Conservation (phyloP, 2,797 vertebrate species). For the Graptemys geographica region DNA sequence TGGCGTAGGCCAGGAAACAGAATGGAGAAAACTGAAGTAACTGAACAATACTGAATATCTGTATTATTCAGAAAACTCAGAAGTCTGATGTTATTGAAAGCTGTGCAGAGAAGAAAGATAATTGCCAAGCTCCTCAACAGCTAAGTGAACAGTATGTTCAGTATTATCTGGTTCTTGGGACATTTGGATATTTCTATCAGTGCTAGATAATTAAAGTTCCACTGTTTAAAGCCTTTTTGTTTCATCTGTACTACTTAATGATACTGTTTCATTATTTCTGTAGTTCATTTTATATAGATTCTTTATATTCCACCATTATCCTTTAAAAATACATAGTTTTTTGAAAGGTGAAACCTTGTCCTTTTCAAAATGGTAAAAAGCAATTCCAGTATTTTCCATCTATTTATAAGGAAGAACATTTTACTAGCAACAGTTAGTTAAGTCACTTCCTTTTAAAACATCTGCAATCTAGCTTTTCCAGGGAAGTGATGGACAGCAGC, state of each 20-base stretch:
- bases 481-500: not conserved
- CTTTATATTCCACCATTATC: not conserved
- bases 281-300: not conserved
- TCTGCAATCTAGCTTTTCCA: not conserved
- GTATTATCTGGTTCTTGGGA: not conserved
- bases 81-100: not conserved
- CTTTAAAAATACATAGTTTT: not conserved
- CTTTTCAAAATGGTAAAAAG: not conserved
- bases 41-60: not conserved
- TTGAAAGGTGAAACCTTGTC: constrained; percentile 1
- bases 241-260: not conserved
- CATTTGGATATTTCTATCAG: not conserved
- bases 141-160: not conserved
- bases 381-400: not conserved
- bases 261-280: not conserved
- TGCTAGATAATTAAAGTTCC: not conserved
- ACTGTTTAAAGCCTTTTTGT: not conserved
- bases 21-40: not conserved
- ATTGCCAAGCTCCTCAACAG: not conserved
- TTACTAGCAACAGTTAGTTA: not conserved
- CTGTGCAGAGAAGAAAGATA: not conserved
- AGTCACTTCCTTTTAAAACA: not conserved
- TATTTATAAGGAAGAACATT: not conserved
- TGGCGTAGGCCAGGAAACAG: not conserved
- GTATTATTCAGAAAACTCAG: not conserved